phyloP scores from a whole-genome alignment of 1,140 invertebrate genomes.

The Nixonia krombeini region DNA sequence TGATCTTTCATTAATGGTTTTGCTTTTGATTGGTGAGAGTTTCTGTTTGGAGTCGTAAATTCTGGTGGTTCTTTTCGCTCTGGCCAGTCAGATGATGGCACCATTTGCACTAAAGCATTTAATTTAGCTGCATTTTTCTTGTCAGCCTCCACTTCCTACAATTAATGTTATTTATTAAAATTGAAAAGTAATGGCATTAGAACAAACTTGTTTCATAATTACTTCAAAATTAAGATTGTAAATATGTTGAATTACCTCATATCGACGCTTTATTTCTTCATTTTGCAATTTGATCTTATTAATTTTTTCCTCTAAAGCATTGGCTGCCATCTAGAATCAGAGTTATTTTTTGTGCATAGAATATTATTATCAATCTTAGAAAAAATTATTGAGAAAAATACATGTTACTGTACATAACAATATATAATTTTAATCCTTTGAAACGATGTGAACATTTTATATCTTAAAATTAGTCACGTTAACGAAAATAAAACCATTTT shows the following conservation, averaged over 20 bases:
- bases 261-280: slow-evolving; percentile 68
- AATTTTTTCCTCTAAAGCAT: slow-evolving; percentile 67
- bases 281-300: slow-evolving; percentile 68
- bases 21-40: slow-evolving; percentile 37
- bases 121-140: slow-evolving; percentile 69
- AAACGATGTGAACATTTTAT: too few relatives aligned
- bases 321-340: slow-evolving; percentile 62
- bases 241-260: slow-evolving; percentile 55
- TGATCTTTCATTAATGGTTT: slow-evolving; percentile 51
- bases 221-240: slow-evolving; percentile 7
- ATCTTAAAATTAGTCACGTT: too few relatives aligned
- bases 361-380: too few relatives aligned
- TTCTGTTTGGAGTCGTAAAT: slow-evolving; percentile 50
- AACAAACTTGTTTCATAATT: too few relatives aligned
- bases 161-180: slow-evolving; percentile 21
- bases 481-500: too few relatives aligned
- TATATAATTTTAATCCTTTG: too few relatives aligned
- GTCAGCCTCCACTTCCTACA: slow-evolving; percentile 70
- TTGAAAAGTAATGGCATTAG: too few relatives aligned
- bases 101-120: slow-evolving; percentile 69
- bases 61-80: slow-evolving; percentile 66
- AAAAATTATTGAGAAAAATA: too few relatives aligned
- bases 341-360: too few relatives aligned
- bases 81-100: slow-evolving; percentile 64
- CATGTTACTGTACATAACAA: too few relatives aligned